phyloP scores from a whole-genome alignment of 2,797 vertebrate genomes.

The Ctenopoma multispine region DNA sequence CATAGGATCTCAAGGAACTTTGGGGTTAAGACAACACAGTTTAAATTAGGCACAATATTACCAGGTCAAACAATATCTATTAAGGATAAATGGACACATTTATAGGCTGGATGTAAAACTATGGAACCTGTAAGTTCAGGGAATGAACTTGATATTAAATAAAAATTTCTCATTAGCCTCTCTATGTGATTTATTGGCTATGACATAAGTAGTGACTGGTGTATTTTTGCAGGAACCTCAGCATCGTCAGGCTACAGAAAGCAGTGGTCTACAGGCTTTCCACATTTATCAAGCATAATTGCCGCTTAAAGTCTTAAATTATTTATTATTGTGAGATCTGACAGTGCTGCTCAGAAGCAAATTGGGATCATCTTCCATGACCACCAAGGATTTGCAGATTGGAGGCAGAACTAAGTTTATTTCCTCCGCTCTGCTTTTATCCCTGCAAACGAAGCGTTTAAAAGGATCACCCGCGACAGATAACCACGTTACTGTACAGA shows the following conservation, averaged over 20 bases:
- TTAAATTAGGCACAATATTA: background rate
- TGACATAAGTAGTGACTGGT: conserved; percentile 77
- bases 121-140: conserved; percentile 7
- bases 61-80: background rate
- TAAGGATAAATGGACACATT: conserved; percentile 6
- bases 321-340: conserved; percentile 91
- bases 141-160: conserved; percentile 43
- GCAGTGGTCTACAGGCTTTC: conserved; percentile 81
- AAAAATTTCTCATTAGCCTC: conserved; percentile 56
- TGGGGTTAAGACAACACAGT: background rate
- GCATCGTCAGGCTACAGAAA: conserved; percentile 72
- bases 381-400: conserved; percentile 90
- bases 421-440: conserved; percentile 89
- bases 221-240: conserved; percentile 76
- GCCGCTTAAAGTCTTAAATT: conserved; percentile 88
- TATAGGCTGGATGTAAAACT: conserved; percentile 13
- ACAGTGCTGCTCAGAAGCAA: conserved; percentile 88
- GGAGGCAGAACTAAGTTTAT: conserved; percentile 91
- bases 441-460: conserved; percentile 89
- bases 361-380: conserved; percentile 91
- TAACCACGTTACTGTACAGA: conserved; percentile 88
- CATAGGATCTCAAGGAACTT: no score
- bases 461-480: conserved; percentile 89
- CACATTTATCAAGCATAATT: conserved; percentile 89
- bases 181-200: conserved; percentile 60